Conservation (phyloP, 2,888 invertebrate genomes). For the Mactromeris polynyma region DNA sequence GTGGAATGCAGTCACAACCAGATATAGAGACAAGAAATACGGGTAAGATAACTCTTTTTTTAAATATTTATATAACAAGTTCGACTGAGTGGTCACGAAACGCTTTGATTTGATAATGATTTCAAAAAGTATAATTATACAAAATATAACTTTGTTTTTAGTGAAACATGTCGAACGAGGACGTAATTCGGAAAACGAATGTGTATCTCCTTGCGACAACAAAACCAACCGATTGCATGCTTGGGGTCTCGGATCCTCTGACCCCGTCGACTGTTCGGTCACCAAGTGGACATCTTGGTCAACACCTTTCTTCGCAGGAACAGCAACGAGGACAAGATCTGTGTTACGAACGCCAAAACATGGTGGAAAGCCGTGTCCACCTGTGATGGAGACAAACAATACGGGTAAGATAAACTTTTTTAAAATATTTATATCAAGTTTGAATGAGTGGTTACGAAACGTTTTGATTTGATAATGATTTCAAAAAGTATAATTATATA, state of each 20-base stretch:
- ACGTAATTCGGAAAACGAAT: neutral
- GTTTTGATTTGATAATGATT: neutral
- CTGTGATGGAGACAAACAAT: neutral
- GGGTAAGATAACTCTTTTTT: neutral
- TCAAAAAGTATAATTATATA: neutral
- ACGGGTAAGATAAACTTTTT: neutral
- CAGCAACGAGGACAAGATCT: neutral
- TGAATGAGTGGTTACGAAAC: neutral
- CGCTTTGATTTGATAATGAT: neutral
- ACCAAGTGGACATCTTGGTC: neutral
- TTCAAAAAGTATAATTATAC: neutral
- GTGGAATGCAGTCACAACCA: neutral
- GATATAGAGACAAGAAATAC: neutral
- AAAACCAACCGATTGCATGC: too few species aligned
- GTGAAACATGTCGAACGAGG: neutral
- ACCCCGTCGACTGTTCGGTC: neutral
- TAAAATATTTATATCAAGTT: neutral
- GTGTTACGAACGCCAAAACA: neutral
- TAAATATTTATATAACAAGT: neutral
- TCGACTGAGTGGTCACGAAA: neutral
- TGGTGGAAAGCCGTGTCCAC: neutral
- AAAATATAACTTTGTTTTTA: neutral
- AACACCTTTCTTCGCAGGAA: neutral
- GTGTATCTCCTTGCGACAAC: neutral
- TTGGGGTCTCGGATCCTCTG: neutral